Evolutionary conservation across 2,888 invertebrate species (phyloP).

Genomic region (Gortyna flavago): DNA sequence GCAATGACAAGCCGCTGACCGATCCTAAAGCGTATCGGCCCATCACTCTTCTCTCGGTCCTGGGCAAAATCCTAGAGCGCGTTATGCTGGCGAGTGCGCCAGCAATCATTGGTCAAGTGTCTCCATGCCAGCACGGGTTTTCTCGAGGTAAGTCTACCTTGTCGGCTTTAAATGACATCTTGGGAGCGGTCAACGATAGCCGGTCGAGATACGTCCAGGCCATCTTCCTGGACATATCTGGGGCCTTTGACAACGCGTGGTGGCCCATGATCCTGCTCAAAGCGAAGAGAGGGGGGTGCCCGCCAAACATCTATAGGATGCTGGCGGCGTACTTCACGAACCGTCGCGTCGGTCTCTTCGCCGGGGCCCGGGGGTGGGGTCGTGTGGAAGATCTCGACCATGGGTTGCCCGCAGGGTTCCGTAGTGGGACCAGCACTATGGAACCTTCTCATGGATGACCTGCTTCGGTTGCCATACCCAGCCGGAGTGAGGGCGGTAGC

Average conservation of each 20-base stretch:
- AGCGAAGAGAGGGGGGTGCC: constrained; percentile 59
- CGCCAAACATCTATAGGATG: constrained; percentile 65
- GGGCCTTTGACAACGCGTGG: constrained; percentile 70
- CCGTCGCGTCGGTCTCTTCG: constrained; percentile 53
- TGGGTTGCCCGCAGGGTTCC: constrained; percentile 60
- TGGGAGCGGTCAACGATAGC: background rate
- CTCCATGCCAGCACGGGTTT: constrained; percentile 69
- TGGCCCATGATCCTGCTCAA: constrained; percentile 71
- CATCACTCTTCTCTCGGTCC: background rate
- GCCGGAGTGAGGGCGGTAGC: constrained; percentile 48
- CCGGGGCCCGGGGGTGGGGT: constrained; percentile 48
- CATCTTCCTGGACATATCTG: constrained; percentile 67
- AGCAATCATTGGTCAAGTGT: constrained; percentile 8
- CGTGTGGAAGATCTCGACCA: constrained; percentile 53
- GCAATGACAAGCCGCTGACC: too few species aligned
- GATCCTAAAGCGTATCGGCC: too few species aligned
- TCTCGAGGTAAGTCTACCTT: constrained; percentile 62
- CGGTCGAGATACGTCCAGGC: constrained; percentile 59
- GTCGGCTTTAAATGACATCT: constrained; percentile 54
- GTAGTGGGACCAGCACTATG: constrained; percentile 60
- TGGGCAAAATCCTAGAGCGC: constrained; percentile 70
- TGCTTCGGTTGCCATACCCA: constrained; percentile 57
- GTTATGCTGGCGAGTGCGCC: constrained; percentile 61
- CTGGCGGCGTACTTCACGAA: constrained; percentile 21
- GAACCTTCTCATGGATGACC: constrained; percentile 64